Conservation (phyloP, 2,888 invertebrate species). For the Ethmia dodecea region DNA sequence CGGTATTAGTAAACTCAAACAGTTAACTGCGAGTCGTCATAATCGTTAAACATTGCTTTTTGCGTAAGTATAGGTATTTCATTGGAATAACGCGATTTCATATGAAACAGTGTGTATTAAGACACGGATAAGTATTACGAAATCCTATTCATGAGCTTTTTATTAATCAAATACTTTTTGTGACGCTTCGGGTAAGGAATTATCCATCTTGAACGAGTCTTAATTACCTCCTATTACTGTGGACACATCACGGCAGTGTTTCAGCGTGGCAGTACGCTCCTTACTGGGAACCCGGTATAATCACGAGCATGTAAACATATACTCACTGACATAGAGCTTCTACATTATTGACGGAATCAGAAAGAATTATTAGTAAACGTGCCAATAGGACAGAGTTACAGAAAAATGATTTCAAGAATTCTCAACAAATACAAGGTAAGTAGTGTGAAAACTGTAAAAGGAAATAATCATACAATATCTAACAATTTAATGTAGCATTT, state of each 20-base stretch:
- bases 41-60: too few relatives aligned
- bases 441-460: too few relatives aligned
- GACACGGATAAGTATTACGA: too few relatives aligned
- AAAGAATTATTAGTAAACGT: constrained; percentile 2
- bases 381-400: constrained; percentile 1
- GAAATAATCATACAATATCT: too few relatives aligned
- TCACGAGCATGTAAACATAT: constrained; percentile 33
- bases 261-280: constrained; percentile 34
- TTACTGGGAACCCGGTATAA: constrained; percentile 17
- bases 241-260: constrained; percentile 31
- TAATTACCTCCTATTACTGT: constrained; percentile 43
- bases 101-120: too few relatives aligned
- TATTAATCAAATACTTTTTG: constrained; percentile 5
- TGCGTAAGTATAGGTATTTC: too few relatives aligned
- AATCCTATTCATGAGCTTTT: too few relatives aligned
- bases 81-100: too few relatives aligned
- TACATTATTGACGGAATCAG: not conserved
- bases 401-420: constrained; percentile 4
- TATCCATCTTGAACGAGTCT: constrained; percentile 25
- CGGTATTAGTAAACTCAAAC: too few relatives aligned
- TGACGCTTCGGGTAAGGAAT: constrained; percentile 21
- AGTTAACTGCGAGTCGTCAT: too few relatives aligned
- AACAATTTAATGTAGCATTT: too few relatives aligned
- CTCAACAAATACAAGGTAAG: constrained; percentile 19
- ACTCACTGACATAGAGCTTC: constrained; percentile 5